A percentile compares a stretch with the other conserved stretches of the same genome.
Evolutionary conservation across 2,113 vertebrate species (phyloP).

Genomic region (cattle (Bos taurus)): DNA sequence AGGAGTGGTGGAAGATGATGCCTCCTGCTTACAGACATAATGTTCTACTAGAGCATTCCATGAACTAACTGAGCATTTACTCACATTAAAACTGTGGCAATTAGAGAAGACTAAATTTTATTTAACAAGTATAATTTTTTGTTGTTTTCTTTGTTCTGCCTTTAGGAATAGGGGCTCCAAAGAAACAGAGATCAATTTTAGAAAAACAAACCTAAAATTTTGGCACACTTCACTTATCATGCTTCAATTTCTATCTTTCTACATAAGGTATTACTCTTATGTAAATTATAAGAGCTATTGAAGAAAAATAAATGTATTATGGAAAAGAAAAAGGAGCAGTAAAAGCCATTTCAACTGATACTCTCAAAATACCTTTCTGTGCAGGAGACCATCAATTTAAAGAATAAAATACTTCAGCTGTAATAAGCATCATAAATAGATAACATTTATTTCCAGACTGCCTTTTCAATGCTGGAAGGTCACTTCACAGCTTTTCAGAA

Average conservation of each 20-base stretch:
- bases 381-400: background rate
- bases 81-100: background rate
- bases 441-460: background rate
- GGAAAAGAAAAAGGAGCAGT: background rate
- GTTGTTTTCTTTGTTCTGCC: background rate
- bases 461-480: background rate
- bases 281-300: background rate
- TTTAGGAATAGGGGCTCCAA: background rate
- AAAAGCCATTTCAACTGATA: background rate
- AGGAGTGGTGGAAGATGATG: background rate
- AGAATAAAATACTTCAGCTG: background rate
- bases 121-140: background rate
- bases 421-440: background rate
- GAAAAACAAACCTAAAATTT: background rate
- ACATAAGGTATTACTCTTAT: background rate
- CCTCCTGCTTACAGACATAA: background rate
- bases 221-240: background rate
- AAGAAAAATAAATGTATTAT: constrained; percentile 10
- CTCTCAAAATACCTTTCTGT: background rate
- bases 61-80: background rate
- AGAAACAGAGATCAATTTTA: background rate
- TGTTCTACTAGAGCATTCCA: background rate
- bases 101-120: background rate
- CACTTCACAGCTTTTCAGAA: background rate
- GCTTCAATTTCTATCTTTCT: background rate